Percentiles rank a stretch among this genome's conserved stretches.
phyloP scores from a whole-genome alignment of 2,888 invertebrate species.

The Furcula furcula region DNA sequence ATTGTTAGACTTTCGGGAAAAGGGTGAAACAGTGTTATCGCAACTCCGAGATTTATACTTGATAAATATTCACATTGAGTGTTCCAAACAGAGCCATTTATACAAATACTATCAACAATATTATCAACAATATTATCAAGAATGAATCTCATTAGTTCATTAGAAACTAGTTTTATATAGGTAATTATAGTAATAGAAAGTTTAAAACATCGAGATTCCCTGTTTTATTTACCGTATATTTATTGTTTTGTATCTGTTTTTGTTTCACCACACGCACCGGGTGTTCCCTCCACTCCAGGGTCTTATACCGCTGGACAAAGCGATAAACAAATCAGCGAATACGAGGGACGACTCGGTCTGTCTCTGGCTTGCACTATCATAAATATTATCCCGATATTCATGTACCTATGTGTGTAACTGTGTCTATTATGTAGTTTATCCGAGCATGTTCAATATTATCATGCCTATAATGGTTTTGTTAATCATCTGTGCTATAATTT shows the following conservation, averaged over 20 bases:
- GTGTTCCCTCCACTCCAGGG: conserved; percentile 65
- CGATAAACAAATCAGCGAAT: conserved; percentile 77
- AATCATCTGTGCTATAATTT: conserved; percentile 22
- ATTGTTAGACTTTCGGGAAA: conserved; percentile 75
- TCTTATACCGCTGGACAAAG: conserved; percentile 78
- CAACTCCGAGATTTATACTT: conserved; percentile 69
- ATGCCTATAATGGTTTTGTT: conserved; percentile 25
- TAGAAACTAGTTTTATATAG: conserved; percentile 60
- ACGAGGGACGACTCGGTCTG: conserved; percentile 78
- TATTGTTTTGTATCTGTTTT: conserved; percentile 60
- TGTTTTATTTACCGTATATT: conserved; percentile 54
- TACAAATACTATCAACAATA: too few species aligned
- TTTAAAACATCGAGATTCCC: conserved; percentile 48
- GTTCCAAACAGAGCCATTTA: conserved; percentile 3
- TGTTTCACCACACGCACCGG: conserved; percentile 66
- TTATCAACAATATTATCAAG: conserved; percentile 48
- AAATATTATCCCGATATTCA: conserved; percentile 55
- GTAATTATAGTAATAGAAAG: conserved; percentile 68
- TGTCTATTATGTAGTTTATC: conserved; percentile 63
- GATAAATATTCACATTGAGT: conserved; percentile 20
- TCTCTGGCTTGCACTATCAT: conserved; percentile 66
- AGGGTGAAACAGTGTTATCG: conserved; percentile 70
- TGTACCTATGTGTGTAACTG: conserved; percentile 60
- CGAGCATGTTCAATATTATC: conserved; percentile 68
- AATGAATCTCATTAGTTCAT: conserved; percentile 71